Evolutionary conservation across 2,797 vertebrate species (phyloP).

Genomic region (Molossus alvarezi): DNA sequence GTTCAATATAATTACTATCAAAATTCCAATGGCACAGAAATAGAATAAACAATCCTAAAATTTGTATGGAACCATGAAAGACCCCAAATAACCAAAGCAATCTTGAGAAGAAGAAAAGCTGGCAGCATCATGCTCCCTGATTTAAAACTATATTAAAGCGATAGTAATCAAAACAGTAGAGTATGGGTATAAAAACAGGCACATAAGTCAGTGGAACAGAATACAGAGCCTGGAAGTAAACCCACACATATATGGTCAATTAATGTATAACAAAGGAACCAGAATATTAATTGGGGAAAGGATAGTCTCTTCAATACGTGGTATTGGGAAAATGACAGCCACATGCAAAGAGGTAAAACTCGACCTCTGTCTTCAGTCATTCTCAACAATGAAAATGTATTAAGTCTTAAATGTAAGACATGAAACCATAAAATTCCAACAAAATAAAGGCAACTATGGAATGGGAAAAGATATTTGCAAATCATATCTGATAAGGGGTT

Average conservation of each 20-base stretch:
- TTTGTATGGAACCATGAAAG: background rate
- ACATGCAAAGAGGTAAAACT: background rate
- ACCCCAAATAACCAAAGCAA: background rate
- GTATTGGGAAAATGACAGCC: background rate
- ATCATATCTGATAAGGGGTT: constrained; percentile 24
- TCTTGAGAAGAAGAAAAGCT: background rate
- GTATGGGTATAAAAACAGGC: background rate
- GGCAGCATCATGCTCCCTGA: background rate
- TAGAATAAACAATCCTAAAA: background rate
- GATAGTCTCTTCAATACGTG: background rate
- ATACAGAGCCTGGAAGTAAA: background rate
- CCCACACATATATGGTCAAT: background rate
- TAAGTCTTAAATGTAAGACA: background rate
- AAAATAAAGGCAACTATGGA: constrained; percentile 17
- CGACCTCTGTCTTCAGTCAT: background rate
- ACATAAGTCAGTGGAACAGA: background rate
- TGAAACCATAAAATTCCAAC: background rate
- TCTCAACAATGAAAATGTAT: background rate
- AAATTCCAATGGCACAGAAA: background rate
- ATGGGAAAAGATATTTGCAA: constrained; percentile 25
- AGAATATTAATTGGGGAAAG: constrained; percentile 27
- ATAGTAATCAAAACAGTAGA: background rate
- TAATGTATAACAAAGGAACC: background rate
- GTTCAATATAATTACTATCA: background rate
- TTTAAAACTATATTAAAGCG: background rate